Evolutionary conservation across 2,888 invertebrate species (phyloP), one percentile per base, ranked within the genome.

Genomic region (Cistogaster globosa): DNA sequence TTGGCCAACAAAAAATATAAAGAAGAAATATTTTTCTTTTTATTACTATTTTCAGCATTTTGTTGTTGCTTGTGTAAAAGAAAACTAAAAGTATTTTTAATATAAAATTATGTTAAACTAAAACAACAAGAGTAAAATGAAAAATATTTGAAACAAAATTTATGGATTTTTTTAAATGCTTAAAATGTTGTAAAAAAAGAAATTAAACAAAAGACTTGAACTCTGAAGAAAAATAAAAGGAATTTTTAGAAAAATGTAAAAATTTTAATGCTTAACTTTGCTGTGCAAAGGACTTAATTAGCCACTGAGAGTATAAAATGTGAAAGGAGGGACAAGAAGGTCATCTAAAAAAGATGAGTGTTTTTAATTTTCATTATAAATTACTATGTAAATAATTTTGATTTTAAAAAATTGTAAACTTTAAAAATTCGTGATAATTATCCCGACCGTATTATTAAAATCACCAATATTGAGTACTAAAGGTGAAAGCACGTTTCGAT

Each of bases 261-360:
- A n/a, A n/a, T n/a, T n/a, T n/a, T n/a, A 75, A 71, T 78, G 60
- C 78, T 75, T 69, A 85, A 78, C 78, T 78, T 55, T 38, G 78
- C 71, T 82, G 62, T n/a, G 42, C 57, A 78, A 65, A 74, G 67
- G 57, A 77, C 62, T 57, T n/a, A 48, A 79, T 62, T 42, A 38
- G 8, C 0, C n/a, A 84, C 79, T 58, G 79, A 79, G 79, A 26
- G 26, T 26, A 26, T 4, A 2, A 2, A 26, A 26, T 26, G 4
- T 1, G 26, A 26, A 26, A 26, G 26, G 26, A 26, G 26, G 26
- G 4, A 26, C 26, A 26, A 26, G 26, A 26, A 26, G 2, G 1
- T 26, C 4, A 26, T 26, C 26, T 26, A n/a, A n/a, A n/a, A n/a
- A n/a, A n/a, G n/a, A n/a, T n/a, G n/a, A n/a, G n/a, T n/a, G n/a